Evolutionary conservation across 2,113 vertebrate genomes (phyloP), one percentile per base, ranked within the genome.

Genomic region (Scomber colias): DNA sequence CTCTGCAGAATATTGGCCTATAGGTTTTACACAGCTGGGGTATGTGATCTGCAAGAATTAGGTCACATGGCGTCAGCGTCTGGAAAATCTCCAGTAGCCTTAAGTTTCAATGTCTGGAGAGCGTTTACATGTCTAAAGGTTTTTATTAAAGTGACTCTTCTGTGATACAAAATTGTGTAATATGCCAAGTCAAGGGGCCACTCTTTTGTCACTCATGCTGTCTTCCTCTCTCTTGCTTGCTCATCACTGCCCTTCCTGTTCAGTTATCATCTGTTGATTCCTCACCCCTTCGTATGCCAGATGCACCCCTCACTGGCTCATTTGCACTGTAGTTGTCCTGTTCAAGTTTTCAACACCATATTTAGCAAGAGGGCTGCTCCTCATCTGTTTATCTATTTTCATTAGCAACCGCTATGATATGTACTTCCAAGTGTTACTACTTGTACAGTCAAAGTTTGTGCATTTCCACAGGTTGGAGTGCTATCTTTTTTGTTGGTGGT

Each of bases 61-160:
- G 90, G 91, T 90, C 92, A 89, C 78, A 77, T 89, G 83, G 75
- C 65, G 75, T 92, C 89, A 92, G 79, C 8, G 65, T 77, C 84
- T 92, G 91, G 90, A 87, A 82, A 79, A 54, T 65, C 51, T 91
- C 91, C 86, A 90, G 82, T 69, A 71, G 82, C 60, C 46, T 74
- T 44, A 59, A 59, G 85, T 86, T 83, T 87, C 81, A 84, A 13
- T 50, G 79, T 89, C 87, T 92, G 90, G 80, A 82, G 81, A 80
- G 77, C 62, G 68, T 89, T 91, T 87, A 46, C 64, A 17, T 49
- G 44, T 81, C 62, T 73, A 55, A 19, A 62, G 40, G 31, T 65
- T 71, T 71, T 83, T 65, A 70, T 76, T 68, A 44, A 75, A 74
- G 65, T 50, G 16, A 72, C 55, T 56, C 60, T 17, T 66, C 30